Percentiles rank a stretch among this genome's conserved stretches.
These are phyloP conservation scores for Epistrophe eligans DNA, from an alignment of 2,888 invertebrate species.

Conservation along the genomic window DNA sequence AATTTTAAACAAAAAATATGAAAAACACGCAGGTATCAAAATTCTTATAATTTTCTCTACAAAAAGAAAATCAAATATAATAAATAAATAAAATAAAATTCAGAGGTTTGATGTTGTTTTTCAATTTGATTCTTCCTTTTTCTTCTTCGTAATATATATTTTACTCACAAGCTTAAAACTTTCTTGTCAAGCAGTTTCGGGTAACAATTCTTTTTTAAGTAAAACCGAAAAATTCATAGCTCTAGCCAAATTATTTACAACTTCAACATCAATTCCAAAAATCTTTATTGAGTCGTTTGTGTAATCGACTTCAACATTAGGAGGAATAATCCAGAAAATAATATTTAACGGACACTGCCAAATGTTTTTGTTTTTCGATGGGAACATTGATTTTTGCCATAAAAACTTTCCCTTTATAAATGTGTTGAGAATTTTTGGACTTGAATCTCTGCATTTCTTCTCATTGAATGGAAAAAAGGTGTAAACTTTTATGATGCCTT, in stretches of 20 bases:
- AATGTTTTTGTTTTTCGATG: neutral
- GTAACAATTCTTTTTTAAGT: neutral
- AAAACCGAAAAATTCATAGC: neutral
- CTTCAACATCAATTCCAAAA: neutral
- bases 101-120: neutral
- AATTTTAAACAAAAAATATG: no score
- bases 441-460: neutral
- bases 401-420: neutral
- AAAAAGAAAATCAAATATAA: no score
- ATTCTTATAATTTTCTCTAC: no score
- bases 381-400: neutral
- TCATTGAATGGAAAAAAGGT: neutral
- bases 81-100: no score
- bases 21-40: no score
- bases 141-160: neutral
- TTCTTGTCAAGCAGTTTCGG: fast-evolving
- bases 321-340: neutral
- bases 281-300: neutral
- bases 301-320: neutral
- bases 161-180: neutral
- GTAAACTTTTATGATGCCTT: neutral
- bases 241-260: neutral
- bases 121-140: neutral
- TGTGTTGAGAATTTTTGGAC: neutral
- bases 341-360: slow-evolving; percentile 3